phyloP scores from a whole-genome alignment of 2,797 vertebrate genomes.

The Aplochiton taeniatus region DNA sequence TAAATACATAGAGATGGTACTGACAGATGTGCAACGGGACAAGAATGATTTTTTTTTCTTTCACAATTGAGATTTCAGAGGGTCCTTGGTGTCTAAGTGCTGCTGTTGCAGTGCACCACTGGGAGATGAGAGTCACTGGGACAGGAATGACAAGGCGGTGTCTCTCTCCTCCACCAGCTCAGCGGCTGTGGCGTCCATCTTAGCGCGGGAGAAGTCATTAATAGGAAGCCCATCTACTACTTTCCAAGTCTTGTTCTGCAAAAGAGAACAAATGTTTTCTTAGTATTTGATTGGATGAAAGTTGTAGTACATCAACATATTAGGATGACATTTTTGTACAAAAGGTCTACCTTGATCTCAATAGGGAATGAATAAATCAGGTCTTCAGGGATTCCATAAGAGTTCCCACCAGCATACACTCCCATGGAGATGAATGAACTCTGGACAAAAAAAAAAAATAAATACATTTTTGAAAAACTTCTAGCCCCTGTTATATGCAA shows the following conservation, averaged over 20 bases:
- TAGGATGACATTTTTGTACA: not conserved
- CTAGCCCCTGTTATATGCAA: not conserved
- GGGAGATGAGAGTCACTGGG: conserved; percentile 78
- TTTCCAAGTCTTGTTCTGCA: conserved; percentile 90
- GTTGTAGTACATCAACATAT: too few species aligned
- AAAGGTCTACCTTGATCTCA: conserved; percentile 83
- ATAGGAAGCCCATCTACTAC: conserved; percentile 87
- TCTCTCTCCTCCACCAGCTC: conserved; percentile 93
- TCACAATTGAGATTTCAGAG: conserved; percentile 82
- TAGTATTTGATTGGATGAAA: not conserved
- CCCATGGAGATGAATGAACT: conserved; percentile 95
- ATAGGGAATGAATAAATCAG: conserved; percentile 96
- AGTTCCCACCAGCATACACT: conserved; percentile 89
- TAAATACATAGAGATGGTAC: conserved; percentile 31
- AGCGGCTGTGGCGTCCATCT: conserved; percentile 91
- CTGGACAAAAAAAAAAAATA: conserved; percentile 59
- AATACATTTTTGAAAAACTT: not conserved
- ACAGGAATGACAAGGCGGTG: conserved; percentile 86
- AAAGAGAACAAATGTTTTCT: not conserved
- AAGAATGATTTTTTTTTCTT: not conserved
- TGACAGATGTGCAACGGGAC: conserved; percentile 11
- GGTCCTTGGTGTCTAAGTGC: conserved; percentile 60
- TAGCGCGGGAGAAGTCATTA: conserved; percentile 88
- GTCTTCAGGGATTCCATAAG: conserved; percentile 85
- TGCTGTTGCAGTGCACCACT: conserved; percentile 28